A percentile compares a stretch with the other conserved stretches of the same genome.
Conservation (phyloP, 2,797 vertebrate genomes). For the Chelidonichthys spinosus region DNA sequence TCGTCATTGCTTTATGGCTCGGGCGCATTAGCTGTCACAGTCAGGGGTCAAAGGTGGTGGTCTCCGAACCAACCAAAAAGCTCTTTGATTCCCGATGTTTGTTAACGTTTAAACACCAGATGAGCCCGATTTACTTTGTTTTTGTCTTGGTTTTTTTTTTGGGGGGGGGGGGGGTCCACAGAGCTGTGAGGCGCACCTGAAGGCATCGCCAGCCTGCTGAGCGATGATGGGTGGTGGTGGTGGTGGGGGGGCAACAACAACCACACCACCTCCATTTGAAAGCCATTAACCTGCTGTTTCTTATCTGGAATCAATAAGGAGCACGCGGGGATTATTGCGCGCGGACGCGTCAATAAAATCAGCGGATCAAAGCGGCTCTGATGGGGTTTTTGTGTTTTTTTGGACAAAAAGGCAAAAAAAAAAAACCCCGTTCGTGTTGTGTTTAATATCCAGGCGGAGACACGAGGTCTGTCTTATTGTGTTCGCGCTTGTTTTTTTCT, state of each 20-base stretch:
- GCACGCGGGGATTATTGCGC: conserved; percentile 52
- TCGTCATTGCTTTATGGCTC: conserved; percentile 22
- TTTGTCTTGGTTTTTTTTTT: too few species aligned
- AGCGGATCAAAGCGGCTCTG: conserved; percentile 35
- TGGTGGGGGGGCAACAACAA: conserved; percentile 20
- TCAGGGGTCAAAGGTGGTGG: conserved; percentile 1
- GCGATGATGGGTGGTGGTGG: conserved; percentile 3
- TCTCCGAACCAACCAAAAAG: not conserved
- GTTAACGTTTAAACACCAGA: too few species aligned
- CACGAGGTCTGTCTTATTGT: conserved; percentile 55
- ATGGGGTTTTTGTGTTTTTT: not conserved
- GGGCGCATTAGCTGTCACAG: conserved; percentile 8
- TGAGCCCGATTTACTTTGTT: too few species aligned
- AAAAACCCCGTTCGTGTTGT: conserved; percentile 39
- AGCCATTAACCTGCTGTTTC: conserved; percentile 73
- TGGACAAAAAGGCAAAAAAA: not conserved
- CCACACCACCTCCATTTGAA: conserved; percentile 62
- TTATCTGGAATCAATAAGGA: conserved; percentile 69
- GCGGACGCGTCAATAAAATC: conserved; percentile 58
- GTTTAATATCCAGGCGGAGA: conserved; percentile 54
- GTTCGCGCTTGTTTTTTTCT: conserved; percentile 43
- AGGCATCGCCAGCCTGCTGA: conserved; percentile 41
- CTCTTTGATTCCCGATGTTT: too few species aligned
- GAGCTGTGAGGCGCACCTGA: conserved; percentile 30
- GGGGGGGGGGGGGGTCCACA: not conserved